phyloP scores from a whole-genome alignment of 2,797 vertebrate species.

The Natrix natrix region DNA sequence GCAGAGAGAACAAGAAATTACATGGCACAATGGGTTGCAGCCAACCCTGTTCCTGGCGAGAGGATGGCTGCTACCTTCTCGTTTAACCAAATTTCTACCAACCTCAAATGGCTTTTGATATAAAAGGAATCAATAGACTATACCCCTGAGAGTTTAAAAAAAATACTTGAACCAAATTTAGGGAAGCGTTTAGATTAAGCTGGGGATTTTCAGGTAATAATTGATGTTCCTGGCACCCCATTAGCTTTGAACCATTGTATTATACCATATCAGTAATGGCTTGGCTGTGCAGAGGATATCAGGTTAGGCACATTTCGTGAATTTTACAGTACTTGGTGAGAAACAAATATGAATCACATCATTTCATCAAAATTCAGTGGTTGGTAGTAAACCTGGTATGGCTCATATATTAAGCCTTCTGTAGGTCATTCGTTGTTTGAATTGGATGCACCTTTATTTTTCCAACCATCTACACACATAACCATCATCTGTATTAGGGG shows the following conservation, averaged over 20 bases:
- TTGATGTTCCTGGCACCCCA: neutral
- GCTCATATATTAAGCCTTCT: neutral
- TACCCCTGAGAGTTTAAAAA: neutral
- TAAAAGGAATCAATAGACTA: neutral
- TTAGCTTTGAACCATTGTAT: neutral
- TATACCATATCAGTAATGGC: neutral
- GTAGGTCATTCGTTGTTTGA: neutral
- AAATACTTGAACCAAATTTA: neutral
- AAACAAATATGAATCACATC: neutral
- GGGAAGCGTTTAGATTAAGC: neutral
- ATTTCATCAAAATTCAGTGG: neutral
- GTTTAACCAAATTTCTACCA: no score
- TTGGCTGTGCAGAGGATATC: no score
- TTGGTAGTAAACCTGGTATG: neutral
- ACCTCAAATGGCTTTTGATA: neutral
- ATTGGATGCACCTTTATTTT: neutral
- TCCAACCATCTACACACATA: neutral
- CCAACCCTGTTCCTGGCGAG: accelerated
- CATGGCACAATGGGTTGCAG: neutral
- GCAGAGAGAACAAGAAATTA: neutral
- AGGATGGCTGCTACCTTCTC: neutral
- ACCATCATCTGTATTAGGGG: neutral
- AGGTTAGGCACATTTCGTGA: neutral
- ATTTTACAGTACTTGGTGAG: neutral
- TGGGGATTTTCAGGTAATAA: neutral